Evolutionary conservation across 1,140 invertebrate genomes (phyloP), one percentile per base, ranked within the genome.

Genomic region (Melipona quadrifasciata): DNA sequence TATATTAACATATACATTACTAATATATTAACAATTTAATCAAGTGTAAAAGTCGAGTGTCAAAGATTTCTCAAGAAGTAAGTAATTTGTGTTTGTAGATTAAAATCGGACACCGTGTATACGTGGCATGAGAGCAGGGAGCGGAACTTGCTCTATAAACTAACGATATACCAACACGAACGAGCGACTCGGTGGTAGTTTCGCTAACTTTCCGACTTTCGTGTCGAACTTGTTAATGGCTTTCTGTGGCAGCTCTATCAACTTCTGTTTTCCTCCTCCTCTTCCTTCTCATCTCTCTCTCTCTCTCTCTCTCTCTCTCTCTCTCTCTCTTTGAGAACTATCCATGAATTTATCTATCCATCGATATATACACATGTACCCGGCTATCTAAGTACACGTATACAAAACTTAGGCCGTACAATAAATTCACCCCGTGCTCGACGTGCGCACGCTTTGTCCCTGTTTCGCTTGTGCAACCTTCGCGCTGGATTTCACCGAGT

Each of bases 181-280:
- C 65, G 57, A 55, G 55, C 86, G 65, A 72, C 81, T 88, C 64
- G 78, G 78, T 58, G 86, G 86, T 89, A 85, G 82, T 89, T 88
- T 85, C 86, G 73, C 77, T 82, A 89, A 89, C 87, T 89, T 89
- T 89, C 86, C 78, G 86, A 85, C 87, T 88, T 81, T 85, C 78
- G 86, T 64, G 86, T 88, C 86, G 82, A 88, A 89, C 86, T 89
- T 87, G 87, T 89, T 89, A 89, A 89, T 89, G 87, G 87, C 78
- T 72, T 87, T 88, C 82, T 79, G 87, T 70, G 87, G 87, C 82
- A 78, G 64, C 39, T 88, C 21, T 21, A 53, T 70, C 51, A 17
- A 39, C 34, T 47, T 47, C 75, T 39, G 27, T 51, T 67, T 24
- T n/a, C 72, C 71, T 73, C 65, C 61, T 58, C 27, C 21, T n/a